phyloP scores from a whole-genome alignment of 2,113 vertebrate genomes.

The Apistogramma diplotaenia region DNA sequence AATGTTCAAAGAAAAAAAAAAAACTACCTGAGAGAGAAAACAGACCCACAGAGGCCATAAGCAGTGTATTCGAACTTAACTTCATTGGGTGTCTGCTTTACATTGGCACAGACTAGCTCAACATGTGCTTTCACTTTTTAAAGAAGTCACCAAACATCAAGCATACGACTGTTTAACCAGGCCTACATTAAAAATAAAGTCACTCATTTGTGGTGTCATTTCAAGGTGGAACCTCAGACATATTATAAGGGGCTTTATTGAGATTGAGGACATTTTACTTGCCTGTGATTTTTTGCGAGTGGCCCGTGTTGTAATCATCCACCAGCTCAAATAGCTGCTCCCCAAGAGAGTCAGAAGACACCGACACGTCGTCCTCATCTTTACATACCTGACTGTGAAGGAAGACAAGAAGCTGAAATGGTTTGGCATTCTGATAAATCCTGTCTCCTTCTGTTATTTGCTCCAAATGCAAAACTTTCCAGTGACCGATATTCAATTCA shows the following conservation, averaged over 20 bases:
- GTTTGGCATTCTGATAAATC: background rate
- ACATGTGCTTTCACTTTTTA: background rate
- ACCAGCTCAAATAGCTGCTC: slow-evolving; percentile 80
- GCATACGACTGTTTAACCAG: background rate
- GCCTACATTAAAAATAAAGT: background rate
- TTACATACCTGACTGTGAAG: slow-evolving; percentile 52
- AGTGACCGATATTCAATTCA: background rate
- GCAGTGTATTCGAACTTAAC: background rate
- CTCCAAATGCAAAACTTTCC: background rate
- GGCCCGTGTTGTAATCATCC: slow-evolving; percentile 75
- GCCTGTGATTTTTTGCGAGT: slow-evolving; percentile 83
- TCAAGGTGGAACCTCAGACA: background rate
- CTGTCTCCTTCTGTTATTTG: background rate
- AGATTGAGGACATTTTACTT: background rate
- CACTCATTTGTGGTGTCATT: background rate
- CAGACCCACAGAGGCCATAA: background rate
- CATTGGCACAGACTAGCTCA: too few species aligned
- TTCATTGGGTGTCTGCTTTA: too few species aligned
- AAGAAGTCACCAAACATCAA: background rate
- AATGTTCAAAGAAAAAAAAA: background rate
- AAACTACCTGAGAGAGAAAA: background rate
- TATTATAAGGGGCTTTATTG: background rate
- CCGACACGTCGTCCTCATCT: slow-evolving; percentile 68
- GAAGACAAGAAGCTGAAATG: background rate
- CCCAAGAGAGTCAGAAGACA: slow-evolving; percentile 78